These are phyloP conservation scores for Luscinia megarhynchos DNA, from an alignment of 2,797 vertebrate genomes.

Conservation along the genomic window DNA sequence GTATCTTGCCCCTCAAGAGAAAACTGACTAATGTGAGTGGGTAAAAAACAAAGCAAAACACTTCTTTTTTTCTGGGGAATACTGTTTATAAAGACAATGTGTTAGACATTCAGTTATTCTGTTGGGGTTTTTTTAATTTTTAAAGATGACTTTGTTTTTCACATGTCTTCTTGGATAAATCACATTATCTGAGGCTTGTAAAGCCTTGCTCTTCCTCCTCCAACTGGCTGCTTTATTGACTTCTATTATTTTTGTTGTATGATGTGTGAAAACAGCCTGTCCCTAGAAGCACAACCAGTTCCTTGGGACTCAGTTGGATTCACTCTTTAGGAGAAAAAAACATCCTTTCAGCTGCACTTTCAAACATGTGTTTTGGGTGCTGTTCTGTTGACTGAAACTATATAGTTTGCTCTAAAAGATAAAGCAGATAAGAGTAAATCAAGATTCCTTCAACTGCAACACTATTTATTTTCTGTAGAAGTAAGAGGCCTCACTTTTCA, in stretches of 20 bases:
- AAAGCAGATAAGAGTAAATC: neutral
- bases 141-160: neutral
- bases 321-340: neutral
- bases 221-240: neutral
- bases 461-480: neutral
- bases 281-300: neutral
- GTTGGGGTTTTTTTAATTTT: neutral
- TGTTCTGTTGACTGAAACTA: neutral
- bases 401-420: neutral
- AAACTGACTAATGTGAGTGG: neutral
- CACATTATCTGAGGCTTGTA: neutral
- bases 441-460: neutral
- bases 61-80: neutral
- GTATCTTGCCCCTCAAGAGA: neutral
- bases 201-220: neutral
- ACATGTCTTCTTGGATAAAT: neutral
- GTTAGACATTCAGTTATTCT: neutral
- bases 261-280: neutral
- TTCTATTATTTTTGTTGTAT: neutral
- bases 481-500: neutral
- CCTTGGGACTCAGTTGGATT: neutral
- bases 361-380: neutral
- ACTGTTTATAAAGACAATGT: neutral
- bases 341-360: neutral
- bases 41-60: neutral